Base-by-base conservation (phyloP, 2,797 vertebrate species). In the Argentina silus region DNA sequence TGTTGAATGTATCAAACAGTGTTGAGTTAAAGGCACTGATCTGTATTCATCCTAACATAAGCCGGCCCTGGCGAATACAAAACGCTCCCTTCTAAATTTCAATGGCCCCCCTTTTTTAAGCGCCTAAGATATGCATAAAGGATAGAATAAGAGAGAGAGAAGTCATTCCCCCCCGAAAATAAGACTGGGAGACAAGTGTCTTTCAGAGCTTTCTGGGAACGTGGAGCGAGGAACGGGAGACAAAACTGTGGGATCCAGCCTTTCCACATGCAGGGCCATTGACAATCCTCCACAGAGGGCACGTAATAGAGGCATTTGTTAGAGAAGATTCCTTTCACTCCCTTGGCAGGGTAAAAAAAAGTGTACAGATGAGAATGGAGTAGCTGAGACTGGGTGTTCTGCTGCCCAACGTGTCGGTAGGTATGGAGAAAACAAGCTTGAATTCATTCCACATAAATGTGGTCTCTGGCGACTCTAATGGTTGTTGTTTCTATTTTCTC, bases 241-340 rank as follows among this genome's bases (percentile, higher is more conserved):
- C n/a, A 9, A 72, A 68, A 72, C 77, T 62, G 62, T 83, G 80
- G 82, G 77, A 91, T 86, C 84, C 83, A 69, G 85, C 86, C 85
- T 89, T 89, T 90, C 83, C 85, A 86, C 86, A n/a, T n/a, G n/a
- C n/a, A 85, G 88, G 86, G 88, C 90, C 91, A 88, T 89, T 92
- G 89, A 89, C 84, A 90, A 82, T 83, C 85, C 75, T 86, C 84
- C 78, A 79, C 73, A 81, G 89, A 92, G 88, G 87, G 85, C 84
- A 88, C 90, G 91, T 91, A 91, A 93, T 91, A 81, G 88, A 91
- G 82, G 79, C 85, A 89, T 91, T 91, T 91, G 84, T 92, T 91
- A 92, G 84, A 77, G 87, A 91, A 81, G 81, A 86, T 82, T 88
- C 81, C 84, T 91, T 87, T 88, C 78, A 84, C 76, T 53, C 72